phyloP scores from a whole-genome alignment of 2,888 invertebrate genomes.

The Stramonita haemastoma region DNA sequence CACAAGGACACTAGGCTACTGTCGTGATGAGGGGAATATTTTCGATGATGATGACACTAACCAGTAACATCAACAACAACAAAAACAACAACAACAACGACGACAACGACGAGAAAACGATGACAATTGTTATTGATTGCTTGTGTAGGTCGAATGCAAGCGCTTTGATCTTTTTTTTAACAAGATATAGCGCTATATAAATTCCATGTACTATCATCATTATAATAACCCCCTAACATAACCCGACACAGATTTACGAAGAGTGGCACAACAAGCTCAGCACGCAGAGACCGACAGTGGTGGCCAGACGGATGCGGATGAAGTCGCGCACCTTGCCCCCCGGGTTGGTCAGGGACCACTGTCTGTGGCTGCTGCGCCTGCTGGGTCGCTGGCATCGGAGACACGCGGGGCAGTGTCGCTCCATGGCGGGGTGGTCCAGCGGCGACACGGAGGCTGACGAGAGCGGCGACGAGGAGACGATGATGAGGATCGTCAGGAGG shows the following conservation, averaged over 20 bases:
- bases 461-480: conserved; percentile 24
- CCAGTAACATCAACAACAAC: no score
- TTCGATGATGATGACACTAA: no score
- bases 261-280: conserved; percentile 38
- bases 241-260: background rate
- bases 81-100: no score
- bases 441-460: conserved; percentile 32
- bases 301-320: background rate
- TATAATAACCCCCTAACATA: no score
- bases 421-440: conserved; percentile 37
- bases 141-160: no score
- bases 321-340: conserved; percentile 5
- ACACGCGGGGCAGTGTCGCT: conserved; percentile 31
- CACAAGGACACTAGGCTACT: no score
- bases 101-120: no score
- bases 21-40: no score
- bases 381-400: conserved; percentile 39
- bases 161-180: no score
- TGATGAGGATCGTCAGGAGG: background rate
- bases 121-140: no score
- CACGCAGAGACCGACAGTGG: background rate
- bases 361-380: conserved; percentile 33
- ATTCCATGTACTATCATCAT: no score
- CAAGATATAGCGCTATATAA: no score
- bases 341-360: conserved; percentile 16